Evolutionary conservation across 2,797 vertebrate genomes (phyloP), one percentile per base, ranked within the genome.

Genomic region (Hypotaenidia okinawae): DNA sequence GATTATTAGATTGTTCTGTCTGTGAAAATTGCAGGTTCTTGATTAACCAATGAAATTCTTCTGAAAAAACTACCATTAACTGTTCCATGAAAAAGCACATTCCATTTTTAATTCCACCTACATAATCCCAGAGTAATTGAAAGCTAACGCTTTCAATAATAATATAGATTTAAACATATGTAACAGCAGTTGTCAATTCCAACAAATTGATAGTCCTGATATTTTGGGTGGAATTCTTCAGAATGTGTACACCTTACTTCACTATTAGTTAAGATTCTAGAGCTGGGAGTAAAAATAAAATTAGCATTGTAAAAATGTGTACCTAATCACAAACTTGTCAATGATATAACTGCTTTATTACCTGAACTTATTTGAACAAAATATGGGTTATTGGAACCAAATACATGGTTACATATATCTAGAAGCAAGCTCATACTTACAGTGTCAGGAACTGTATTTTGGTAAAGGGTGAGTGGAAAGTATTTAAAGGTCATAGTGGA

Each of bases 21-120:
- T 77, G n/a, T 72, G 63, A 70, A 91, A 95, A 93, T 43, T 84
- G 12, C 45, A 84, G 47, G 55, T 73, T 94, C 66, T 90, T 86
- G 32, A 86, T 88, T 88, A 81, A 84, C 51, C 79, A 90, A 78
- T 73, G 18, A 85, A 95, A 81, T 78, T 59, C 4, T 68, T 88
- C 62, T 73, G 54, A 72, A 81, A 88, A 33, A 81, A 57, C 9
- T 11, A 49, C 0, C 35, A 49, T 83, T 63, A 88, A 88, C 77
- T 75, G 28, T 86, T 88, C 88, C 61, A 72, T 55, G 58, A 84
- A 72, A 28, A 66, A 51, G 25, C 4, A 54, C 12, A 16, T 76
- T 87, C 84, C 28, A 51, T 79, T 87, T 89, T 12, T 84, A 63
- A 64, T 86, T 63, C 33, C 27, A 84, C 28, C 7, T 68, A 21